phyloP scores from a whole-genome alignment of 1,140 invertebrate genomes.

The Drosophila mauritiana region DNA sequence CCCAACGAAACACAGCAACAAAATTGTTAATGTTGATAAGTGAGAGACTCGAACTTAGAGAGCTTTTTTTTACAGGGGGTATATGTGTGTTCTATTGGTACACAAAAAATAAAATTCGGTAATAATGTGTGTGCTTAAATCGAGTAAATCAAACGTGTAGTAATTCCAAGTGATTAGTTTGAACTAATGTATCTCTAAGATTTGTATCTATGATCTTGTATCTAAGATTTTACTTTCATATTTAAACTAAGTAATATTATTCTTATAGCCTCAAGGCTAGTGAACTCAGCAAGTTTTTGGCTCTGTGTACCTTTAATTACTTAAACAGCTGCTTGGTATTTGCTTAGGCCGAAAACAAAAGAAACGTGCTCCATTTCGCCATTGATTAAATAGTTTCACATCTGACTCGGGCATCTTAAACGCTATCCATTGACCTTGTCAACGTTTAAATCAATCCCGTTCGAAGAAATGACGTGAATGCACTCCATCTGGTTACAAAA shows the following conservation, averaged over 20 bases:
- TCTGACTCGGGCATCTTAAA: slow-evolving; percentile 31
- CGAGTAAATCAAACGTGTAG: too few relatives aligned
- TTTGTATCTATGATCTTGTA: too few relatives aligned
- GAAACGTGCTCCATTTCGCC: slow-evolving; percentile 24
- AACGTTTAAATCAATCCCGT: slow-evolving; percentile 47
- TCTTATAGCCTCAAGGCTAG: not conserved
- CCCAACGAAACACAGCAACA: slow-evolving; percentile 23
- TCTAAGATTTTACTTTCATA: too few relatives aligned
- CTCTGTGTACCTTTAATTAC: slow-evolving; percentile 29
- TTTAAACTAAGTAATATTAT: not conserved
- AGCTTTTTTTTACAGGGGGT: slow-evolving; percentile 30
- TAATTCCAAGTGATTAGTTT: not conserved
- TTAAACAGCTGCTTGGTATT: slow-evolving; percentile 32
- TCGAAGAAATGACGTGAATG: slow-evolving; percentile 60
- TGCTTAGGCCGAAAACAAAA: slow-evolving; percentile 10
- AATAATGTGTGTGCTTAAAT: not conserved
- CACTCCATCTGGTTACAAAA: slow-evolving; percentile 58
- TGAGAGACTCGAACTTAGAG: slow-evolving; percentile 20
- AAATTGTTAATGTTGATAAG: slow-evolving; percentile 57
- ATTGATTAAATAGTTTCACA: slow-evolving; percentile 55
- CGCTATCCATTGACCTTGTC: slow-evolving; percentile 67
- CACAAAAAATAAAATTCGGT: not conserved
- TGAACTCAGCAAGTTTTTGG: not conserved
- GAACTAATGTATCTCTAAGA: too few relatives aligned
- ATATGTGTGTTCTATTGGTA: not conserved